Evolutionary conservation across 2,797 vertebrate genomes (phyloP).

Genomic region (Pelochelys cantorii): DNA sequence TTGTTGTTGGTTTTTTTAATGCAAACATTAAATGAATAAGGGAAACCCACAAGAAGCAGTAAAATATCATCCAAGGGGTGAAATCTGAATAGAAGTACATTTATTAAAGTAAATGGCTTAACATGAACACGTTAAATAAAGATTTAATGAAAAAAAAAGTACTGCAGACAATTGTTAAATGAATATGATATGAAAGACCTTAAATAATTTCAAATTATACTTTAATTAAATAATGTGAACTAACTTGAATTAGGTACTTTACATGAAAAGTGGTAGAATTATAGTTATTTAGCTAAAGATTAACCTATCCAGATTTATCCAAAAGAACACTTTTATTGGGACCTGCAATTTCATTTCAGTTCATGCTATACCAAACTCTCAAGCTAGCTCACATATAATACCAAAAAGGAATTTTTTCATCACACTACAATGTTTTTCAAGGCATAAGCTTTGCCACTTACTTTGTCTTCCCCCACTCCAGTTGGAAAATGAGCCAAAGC

Average conservation of each 20-base stretch:
- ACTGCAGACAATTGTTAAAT: not conserved
- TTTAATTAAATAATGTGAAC: not conserved
- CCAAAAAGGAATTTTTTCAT: not conserved
- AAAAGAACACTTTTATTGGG: not conserved
- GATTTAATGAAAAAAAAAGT: not conserved
- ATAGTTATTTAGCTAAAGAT: not conserved
- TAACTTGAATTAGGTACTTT: not conserved
- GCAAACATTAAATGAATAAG: not conserved
- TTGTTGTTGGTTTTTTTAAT: not conserved
- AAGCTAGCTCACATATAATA: not conserved
- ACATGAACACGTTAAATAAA: not conserved
- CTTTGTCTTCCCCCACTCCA: not conserved
- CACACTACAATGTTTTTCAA: not conserved
- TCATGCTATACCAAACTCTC: not conserved
- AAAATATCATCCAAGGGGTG: not conserved
- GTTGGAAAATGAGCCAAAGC: not conserved
- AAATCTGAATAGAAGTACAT: not conserved
- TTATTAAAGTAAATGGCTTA: not conserved
- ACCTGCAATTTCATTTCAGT: not conserved
- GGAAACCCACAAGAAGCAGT: not conserved
- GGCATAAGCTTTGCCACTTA: not conserved
- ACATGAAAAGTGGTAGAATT: not conserved
- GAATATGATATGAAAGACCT: not conserved
- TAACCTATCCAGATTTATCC: not conserved
- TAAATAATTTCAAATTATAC: not conserved